Evolutionary conservation across 2,888 invertebrate species (phyloP).

Genomic region (Cantharis flavilabris): DNA sequence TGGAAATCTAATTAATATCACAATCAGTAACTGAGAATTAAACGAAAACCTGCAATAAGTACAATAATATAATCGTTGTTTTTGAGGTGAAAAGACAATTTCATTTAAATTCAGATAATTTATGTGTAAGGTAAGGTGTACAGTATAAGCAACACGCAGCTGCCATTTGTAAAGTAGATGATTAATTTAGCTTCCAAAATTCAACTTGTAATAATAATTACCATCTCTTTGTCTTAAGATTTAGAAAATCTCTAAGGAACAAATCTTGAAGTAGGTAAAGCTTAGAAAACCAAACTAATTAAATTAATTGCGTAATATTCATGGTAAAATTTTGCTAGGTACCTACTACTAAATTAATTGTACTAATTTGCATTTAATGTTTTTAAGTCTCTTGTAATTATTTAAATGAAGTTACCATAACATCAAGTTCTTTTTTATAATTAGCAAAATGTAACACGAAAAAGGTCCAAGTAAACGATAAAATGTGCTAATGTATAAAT

Average conservation of each 20-base stretch:
- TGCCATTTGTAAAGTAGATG: conserved; percentile 31
- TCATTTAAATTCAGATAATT: conserved; percentile 23
- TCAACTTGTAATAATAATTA: conserved; percentile 25
- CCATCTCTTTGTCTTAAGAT: conserved; percentile 21
- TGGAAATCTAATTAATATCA: no score
- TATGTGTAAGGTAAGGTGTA: conserved; percentile 28
- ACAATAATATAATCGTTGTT: background rate
- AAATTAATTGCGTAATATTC: conserved; percentile 3
- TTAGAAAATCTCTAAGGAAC: conserved; percentile 17
- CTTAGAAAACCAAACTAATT: conserved; percentile 16
- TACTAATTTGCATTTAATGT: background rate
- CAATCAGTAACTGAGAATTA: background rate
- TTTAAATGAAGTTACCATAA: background rate
- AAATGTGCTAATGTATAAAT: conserved; percentile 42
- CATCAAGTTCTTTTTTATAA: background rate
- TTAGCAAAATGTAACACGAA: background rate
- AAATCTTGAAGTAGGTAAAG: conserved; percentile 20
- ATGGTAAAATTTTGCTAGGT: background rate
- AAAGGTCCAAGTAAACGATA: background rate
- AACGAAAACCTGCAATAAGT: background rate
- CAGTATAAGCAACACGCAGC: conserved; percentile 32
- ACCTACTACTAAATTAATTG: background rate
- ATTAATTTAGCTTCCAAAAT: conserved; percentile 30
- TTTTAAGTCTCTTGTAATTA: background rate
- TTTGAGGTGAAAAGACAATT: background rate